A percentile compares a stretch with the other conserved stretches of the same genome.
Evolutionary conservation across 2,797 vertebrate species (phyloP).

Genomic region (Heterohyrax brucei): DNA sequence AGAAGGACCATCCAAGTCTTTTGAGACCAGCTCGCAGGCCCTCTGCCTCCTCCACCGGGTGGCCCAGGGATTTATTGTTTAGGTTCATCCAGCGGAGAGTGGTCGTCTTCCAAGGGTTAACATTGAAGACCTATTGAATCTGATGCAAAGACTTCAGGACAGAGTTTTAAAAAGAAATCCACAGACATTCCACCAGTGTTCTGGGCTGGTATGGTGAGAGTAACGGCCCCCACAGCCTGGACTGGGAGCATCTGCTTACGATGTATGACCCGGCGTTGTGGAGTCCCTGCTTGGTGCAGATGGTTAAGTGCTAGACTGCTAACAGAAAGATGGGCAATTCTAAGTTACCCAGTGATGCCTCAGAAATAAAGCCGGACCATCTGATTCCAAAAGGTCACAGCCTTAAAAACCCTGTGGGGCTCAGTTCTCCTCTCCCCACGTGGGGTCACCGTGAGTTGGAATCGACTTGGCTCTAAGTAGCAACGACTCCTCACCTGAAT

Average conservation of each 20-base stretch:
- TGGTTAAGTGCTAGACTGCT: neutral
- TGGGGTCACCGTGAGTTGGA: neutral
- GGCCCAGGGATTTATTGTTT: neutral
- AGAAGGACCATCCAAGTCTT: neutral
- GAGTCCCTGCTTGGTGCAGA: neutral
- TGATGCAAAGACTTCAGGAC: neutral
- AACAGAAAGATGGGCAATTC: neutral
- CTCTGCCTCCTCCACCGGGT: neutral
- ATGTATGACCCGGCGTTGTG: neutral
- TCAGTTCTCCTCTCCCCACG: neutral
- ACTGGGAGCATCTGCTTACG: neutral
- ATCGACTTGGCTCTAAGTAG: neutral
- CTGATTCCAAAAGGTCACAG: neutral
- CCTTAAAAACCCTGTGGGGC: neutral
- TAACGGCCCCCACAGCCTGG: fast-evolving
- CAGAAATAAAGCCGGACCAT: neutral
- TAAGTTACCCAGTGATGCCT: neutral
- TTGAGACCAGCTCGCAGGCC: neutral
- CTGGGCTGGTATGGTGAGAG: neutral
- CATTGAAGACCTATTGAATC: neutral
- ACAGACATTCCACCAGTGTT: neutral
- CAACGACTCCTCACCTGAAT: neutral
- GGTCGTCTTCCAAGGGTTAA: neutral
- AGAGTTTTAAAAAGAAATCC: neutral
- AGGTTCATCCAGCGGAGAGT: neutral